phyloP scores from a whole-genome alignment of 2,888 invertebrate genomes.

The Idaea aversata region DNA sequence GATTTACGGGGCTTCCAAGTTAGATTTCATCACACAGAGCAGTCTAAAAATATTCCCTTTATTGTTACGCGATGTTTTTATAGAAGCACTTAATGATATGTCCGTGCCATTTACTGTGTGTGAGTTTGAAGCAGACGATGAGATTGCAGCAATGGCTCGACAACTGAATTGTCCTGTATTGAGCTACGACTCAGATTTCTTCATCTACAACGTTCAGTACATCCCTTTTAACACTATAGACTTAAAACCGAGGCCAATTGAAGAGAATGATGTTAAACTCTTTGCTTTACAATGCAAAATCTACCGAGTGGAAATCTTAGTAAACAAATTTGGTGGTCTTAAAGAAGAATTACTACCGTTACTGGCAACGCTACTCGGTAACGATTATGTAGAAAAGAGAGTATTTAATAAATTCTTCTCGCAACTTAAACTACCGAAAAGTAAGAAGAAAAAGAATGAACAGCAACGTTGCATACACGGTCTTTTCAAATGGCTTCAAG shows the following conservation, averaged over 20 bases:
- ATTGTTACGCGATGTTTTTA: constrained; percentile 87
- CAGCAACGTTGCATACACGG: constrained; percentile 86
- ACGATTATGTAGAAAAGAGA: constrained; percentile 89
- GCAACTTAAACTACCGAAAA: constrained; percentile 81
- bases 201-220: constrained; percentile 90
- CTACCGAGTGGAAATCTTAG: constrained; percentile 85
- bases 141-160: constrained; percentile 90
- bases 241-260: constrained; percentile 57
- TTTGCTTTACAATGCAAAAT: constrained; percentile 84
- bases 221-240: constrained; percentile 88
- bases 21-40: constrained; percentile 79
- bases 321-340: constrained; percentile 83
- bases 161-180: constrained; percentile 91
- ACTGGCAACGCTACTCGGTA: constrained; percentile 91
- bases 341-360: constrained; percentile 86
- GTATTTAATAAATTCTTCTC: constrained; percentile 86
- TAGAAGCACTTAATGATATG: constrained; percentile 83
- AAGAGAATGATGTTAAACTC: constrained; percentile 45
- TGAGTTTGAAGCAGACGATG: constrained; percentile 94
- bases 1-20: constrained; percentile 77
- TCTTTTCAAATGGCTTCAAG: constrained; percentile 87
- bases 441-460: constrained; percentile 74
- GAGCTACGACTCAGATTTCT: constrained; percentile 97
- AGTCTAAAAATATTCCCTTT: constrained; percentile 85
- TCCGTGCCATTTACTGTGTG: constrained; percentile 85